Percentiles rank a stretch among this genome's conserved stretches.
phyloP scores from a whole-genome alignment of 1,140 invertebrate genomes.

The Drosophila kikkawai region DNA sequence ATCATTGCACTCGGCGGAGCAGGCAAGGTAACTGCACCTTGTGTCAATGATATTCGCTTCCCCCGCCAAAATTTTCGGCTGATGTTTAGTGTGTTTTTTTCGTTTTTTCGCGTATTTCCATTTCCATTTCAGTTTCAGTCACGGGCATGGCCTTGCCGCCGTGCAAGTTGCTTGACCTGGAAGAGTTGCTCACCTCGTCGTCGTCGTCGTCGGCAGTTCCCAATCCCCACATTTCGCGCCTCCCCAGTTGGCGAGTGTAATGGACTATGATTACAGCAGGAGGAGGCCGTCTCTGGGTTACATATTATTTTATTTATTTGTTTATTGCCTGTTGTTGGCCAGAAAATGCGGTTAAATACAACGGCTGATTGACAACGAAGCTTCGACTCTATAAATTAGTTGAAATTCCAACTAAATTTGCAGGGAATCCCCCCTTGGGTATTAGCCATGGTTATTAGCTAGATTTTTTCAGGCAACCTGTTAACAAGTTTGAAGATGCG shows the following conservation, averaged over 20 bases:
- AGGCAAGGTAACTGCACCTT: slow-evolving; percentile 78
- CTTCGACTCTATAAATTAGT: neutral
- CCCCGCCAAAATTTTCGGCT: slow-evolving; percentile 40
- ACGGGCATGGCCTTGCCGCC: slow-evolving; percentile 57
- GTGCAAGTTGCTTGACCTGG: slow-evolving; percentile 74
- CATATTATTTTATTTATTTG: slow-evolving; percentile 10
- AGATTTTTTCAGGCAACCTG: neutral
- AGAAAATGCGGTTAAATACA: slow-evolving; percentile 23
- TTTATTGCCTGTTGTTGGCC: slow-evolving; percentile 18
- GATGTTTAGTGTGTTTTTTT: slow-evolving; percentile 35
- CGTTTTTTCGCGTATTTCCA: slow-evolving; percentile 36
- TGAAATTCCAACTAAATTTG: neutral
- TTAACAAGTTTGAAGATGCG: neutral
- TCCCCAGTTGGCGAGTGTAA: slow-evolving; percentile 50
- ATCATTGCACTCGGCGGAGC: slow-evolving; percentile 59
- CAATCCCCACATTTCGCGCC: slow-evolving; percentile 25
- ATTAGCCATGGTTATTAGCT: neutral
- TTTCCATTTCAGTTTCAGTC: slow-evolving; percentile 52
- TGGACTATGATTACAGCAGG: slow-evolving; percentile 57
- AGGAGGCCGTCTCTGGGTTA: slow-evolving; percentile 28
- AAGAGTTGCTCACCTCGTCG: slow-evolving; percentile 47
- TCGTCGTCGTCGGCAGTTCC: neutral
- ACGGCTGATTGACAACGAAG: neutral
- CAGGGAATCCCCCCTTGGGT: neutral
- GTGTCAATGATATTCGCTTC: slow-evolving; percentile 73